Base-by-base conservation (phyloP, 2,888 invertebrate genomes). In the Drosophila helvetica region DNA sequence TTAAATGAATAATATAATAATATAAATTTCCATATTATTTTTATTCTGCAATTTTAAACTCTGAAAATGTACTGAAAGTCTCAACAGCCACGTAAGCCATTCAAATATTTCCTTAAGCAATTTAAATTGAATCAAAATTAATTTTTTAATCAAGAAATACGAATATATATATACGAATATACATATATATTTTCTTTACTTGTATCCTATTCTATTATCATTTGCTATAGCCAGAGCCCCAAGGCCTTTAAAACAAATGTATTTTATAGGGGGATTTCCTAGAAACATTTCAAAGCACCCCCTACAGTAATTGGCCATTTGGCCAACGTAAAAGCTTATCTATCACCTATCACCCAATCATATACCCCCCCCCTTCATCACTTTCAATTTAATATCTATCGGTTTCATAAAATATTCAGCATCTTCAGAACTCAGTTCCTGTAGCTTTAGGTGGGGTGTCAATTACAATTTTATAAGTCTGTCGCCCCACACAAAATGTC, bases 381-480 rank as follows among this genome's bases (percentile, higher is more conserved):
- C 6, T 7, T 7, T 7, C n/a, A 15, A 7, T 80, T 60, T 45
- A 57, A 57, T 50, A 30, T n/a, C n/a, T 1, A 15, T 38, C 38
- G n/a, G 7, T n/a, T 38, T 38, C 7, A 38, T 38, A 7, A 65
- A 66, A 33, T 65, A 66, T 66, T 47, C 25, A 65, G 7, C 7
- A 43, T 48, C 42, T 0, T 42, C 17, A 18, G 17, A 15, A 4
- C 38, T n/a, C 33, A 33, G 4, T 33, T 12, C 12, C 4, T 33
- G 12, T 10, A 12, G 12, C 33, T 22, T 22, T 33, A 12, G 33
- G 12, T 30, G 12, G 10, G 43, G 55, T 65, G 56, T 65, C 58
- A 52, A 58, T 63, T 54, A 58, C 56, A 50, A 70, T 58, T 71
- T 69, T 12, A 53, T 70, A 54, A 50, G 22, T 54, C 19, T 50